Evolutionary conservation across 1,140 invertebrate genomes (phyloP).

Genomic region (Bombus ignitus): DNA sequence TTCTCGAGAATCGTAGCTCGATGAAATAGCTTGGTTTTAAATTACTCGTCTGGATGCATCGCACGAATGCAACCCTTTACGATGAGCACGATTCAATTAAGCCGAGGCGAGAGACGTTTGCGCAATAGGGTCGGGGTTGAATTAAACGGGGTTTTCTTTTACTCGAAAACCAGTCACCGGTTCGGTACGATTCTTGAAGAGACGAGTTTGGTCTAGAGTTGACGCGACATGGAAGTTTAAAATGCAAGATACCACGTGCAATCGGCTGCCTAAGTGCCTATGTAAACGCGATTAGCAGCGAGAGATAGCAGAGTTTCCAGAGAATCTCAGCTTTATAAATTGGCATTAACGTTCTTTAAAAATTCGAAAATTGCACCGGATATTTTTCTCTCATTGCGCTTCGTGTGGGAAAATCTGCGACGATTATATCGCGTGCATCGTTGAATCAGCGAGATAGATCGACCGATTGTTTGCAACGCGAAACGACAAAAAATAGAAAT

Average conservation of each 20-base stretch:
- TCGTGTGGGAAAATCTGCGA: neutral
- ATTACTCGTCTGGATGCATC: neutral
- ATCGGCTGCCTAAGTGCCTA: neutral
- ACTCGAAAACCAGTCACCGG: neutral
- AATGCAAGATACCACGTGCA: too few relatives aligned
- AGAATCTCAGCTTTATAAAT: neutral
- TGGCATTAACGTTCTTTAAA: neutral
- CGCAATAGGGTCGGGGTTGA: neutral
- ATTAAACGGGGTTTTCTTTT: neutral
- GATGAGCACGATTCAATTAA: conserved; percentile 20
- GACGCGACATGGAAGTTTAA: neutral
- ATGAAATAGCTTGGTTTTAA: neutral
- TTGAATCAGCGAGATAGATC: neutral
- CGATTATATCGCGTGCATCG: neutral
- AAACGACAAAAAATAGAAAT: neutral
- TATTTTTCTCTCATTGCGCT: neutral
- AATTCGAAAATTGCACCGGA: neutral
- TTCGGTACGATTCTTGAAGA: neutral
- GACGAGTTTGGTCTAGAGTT: neutral
- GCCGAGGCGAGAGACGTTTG: neutral
- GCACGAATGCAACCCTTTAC: neutral
- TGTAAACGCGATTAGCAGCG: neutral
- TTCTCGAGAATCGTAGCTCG: neutral
- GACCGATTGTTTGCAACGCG: neutral
- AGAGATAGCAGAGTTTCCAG: too few relatives aligned